phyloP scores from a whole-genome alignment of 1,140 invertebrate species.

The Riptortus pedestris region DNA sequence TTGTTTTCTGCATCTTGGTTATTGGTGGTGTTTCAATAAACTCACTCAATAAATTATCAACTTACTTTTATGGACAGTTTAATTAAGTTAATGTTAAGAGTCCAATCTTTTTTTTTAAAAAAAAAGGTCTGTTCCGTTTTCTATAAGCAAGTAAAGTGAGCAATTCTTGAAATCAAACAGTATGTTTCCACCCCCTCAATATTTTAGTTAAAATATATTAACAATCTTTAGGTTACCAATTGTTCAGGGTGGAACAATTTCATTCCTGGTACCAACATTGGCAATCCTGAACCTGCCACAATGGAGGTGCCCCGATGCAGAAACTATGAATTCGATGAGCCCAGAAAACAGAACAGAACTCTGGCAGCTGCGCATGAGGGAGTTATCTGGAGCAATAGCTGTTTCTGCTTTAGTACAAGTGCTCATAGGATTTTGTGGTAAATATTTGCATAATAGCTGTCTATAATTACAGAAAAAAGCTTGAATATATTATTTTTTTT shows the following conservation, averaged over 20 bases:
- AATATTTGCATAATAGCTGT: conserved; percentile 28
- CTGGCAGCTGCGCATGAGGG: conserved; percentile 70
- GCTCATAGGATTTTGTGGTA: conserved; percentile 54
- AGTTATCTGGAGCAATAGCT: conserved; percentile 76
- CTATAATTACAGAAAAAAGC: neutral
- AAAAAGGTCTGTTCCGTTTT: too few relatives aligned
- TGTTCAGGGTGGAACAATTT: conserved; percentile 71
- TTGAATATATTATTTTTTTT: too few relatives aligned
- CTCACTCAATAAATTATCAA: too few relatives aligned
- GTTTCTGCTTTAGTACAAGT: conserved; percentile 68
- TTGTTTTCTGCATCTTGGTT: too few relatives aligned
- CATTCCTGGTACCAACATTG: conserved; percentile 73
- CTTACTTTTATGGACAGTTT: too few relatives aligned
- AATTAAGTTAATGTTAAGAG: too few relatives aligned
- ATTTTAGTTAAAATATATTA: too few relatives aligned
- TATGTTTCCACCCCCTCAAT: too few relatives aligned
- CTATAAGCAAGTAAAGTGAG: too few relatives aligned
- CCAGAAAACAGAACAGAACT: conserved; percentile 48
- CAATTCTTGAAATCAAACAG: too few relatives aligned
- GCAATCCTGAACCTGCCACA: conserved; percentile 65
- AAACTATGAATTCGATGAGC: conserved; percentile 45
- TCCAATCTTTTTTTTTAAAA: too few relatives aligned
- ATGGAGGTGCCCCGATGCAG: conserved; percentile 60
- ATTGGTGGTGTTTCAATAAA: too few relatives aligned
- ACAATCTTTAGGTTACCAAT: conserved; percentile 51